phyloP scores from a whole-genome alignment of 2,888 invertebrate genomes.

The Microplitis manilae region DNA sequence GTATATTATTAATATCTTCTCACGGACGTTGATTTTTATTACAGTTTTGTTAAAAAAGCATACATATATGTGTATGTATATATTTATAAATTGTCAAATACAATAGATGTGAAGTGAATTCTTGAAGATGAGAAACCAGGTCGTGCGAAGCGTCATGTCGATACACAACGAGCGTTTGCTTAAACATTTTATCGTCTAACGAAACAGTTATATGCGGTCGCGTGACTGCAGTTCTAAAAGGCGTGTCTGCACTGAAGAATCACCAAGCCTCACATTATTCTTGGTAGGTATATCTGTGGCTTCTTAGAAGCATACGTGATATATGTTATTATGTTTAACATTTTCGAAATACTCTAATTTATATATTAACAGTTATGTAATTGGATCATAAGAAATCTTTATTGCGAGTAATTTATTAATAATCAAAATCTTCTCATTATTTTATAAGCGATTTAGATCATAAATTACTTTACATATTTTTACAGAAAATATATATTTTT shows the following conservation, averaged over 20 bases:
- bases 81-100: not conserved
- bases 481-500: too few relatives aligned
- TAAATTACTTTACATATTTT: too few relatives aligned
- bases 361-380: not conserved
- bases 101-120: conserved; percentile 30
- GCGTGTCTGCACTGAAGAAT: conserved; percentile 24
- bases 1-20: conserved; percentile 2
- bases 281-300: conserved; percentile 7
- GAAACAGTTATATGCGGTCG: conserved; percentile 44
- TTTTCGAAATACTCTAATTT: conserved; percentile 1
- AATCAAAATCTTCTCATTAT: not conserved
- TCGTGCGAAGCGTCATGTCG: conserved; percentile 37
- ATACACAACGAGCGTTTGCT: conserved; percentile 30
- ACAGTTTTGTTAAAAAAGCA: not conserved
- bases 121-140: conserved; percentile 32
- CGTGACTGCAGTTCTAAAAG: conserved; percentile 42
- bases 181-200: conserved; percentile 41
- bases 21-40: conserved; percentile 17
- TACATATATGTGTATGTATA: not conserved
- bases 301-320: conserved; percentile 5
- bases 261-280: conserved; percentile 21
- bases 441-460: not conserved
- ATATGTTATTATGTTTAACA: not conserved
- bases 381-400: not conserved
- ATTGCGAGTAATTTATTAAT: not conserved